phyloP scores from a whole-genome alignment of 2,113 vertebrate species.

The Ivindomyrus marchei region DNA sequence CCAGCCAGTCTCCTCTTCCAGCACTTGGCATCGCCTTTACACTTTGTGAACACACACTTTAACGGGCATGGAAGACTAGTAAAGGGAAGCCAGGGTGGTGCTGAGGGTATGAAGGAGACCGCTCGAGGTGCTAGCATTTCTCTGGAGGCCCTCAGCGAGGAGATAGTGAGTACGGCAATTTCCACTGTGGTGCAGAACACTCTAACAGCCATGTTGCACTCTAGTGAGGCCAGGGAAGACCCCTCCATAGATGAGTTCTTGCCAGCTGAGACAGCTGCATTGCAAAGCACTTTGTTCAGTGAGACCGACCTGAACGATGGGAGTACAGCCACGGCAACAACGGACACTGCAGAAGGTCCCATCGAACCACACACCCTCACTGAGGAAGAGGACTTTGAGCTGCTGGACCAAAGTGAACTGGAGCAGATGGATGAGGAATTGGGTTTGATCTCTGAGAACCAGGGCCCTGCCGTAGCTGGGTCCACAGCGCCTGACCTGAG shows the following conservation, averaged over 20 bases:
- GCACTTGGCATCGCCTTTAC: conserved; percentile 81
- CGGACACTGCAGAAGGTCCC: conserved; percentile 30
- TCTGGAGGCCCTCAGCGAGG: conserved; percentile 73
- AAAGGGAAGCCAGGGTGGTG: conserved; percentile 30
- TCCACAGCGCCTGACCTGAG: conserved; percentile 37
- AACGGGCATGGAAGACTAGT: conserved; percentile 69
- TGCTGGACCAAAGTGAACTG: conserved; percentile 97
- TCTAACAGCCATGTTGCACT: conserved; percentile 70
- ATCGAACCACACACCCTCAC: conserved; percentile 32
- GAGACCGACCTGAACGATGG: conserved; percentile 39
- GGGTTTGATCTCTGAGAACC: conserved; percentile 57
- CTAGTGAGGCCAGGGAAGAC: conserved; percentile 60
- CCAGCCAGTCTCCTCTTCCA: conserved; percentile 72
- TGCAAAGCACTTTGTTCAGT: conserved; percentile 48
- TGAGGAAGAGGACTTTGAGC: conserved; percentile 91
- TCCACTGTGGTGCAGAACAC: conserved; percentile 79
- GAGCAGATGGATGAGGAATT: conserved; percentile 79
- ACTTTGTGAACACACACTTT: conserved; percentile 98
- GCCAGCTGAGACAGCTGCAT: conserved; percentile 40
- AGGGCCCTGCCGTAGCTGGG: conserved; percentile 27
- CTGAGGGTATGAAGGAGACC: conserved; percentile 21
- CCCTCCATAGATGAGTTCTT: conserved; percentile 54
- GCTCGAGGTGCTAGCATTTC: conserved; percentile 40
- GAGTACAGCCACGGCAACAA: conserved; percentile 24
- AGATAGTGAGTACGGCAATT: conserved; percentile 79